A percentile compares a stretch with the other conserved stretches of the same genome.
phyloP scores from a whole-genome alignment of 2,113 vertebrate genomes.

The Tachycineta bicolor region DNA sequence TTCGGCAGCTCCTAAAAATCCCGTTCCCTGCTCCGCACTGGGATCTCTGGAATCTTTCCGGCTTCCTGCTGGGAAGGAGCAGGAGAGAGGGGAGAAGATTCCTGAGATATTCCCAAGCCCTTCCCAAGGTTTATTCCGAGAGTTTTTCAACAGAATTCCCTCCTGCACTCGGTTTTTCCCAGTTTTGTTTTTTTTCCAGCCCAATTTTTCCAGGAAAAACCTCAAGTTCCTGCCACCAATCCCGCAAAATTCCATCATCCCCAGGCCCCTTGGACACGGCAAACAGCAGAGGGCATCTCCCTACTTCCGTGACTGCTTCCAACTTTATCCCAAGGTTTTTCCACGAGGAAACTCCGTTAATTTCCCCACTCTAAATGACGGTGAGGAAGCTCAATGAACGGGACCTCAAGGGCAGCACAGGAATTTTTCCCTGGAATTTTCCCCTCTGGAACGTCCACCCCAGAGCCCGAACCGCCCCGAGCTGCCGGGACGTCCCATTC shows the following conservation, averaged over 20 bases:
- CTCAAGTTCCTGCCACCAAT: neutral
- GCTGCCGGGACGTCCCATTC: fast-evolving
- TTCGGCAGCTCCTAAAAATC: neutral
- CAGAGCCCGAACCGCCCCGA: fast-evolving
- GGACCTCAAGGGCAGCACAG: neutral
- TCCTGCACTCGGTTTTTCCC: neutral
- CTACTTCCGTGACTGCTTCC: fast-evolving
- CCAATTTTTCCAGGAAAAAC: fast-evolving
- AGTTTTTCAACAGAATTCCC: neutral
- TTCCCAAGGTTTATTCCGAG: neutral
- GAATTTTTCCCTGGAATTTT: neutral
- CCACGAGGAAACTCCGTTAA: fast-evolving
- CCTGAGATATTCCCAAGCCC: fast-evolving
- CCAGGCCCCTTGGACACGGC: fast-evolving
- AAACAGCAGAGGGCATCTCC: fast-evolving
- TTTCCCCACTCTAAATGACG: fast-evolving
- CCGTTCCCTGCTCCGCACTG: fast-evolving
- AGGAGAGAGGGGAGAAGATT: neutral
- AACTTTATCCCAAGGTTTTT: neutral
- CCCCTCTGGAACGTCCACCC: neutral
- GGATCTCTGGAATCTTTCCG: neutral
- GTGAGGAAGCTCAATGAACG: fast-evolving
- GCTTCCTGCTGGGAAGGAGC: neutral
- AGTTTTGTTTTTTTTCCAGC: neutral
- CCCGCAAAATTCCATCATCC: neutral